Conservation (phyloP, 2,888 invertebrate genomes). For the Pseudoips prasinana region DNA sequence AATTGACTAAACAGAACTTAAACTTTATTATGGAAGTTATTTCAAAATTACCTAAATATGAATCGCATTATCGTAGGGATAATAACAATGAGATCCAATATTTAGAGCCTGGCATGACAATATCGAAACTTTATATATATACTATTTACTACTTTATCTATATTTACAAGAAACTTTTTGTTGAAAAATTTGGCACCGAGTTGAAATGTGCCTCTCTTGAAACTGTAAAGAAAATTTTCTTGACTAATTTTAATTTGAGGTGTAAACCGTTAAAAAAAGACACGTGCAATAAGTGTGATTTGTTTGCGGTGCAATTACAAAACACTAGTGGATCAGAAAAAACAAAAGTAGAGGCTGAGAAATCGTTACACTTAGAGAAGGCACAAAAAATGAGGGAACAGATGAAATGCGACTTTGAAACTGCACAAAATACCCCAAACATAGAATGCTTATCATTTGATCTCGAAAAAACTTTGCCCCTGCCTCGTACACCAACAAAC, state of each 20-base stretch:
- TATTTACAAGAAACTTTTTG: no score
- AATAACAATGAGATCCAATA: slow-evolving; percentile 12
- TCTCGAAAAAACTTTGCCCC: slow-evolving; percentile 13
- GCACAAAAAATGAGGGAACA: slow-evolving; percentile 8
- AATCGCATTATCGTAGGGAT: slow-evolving; percentile 17
- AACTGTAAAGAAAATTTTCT: no score
- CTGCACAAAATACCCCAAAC: slow-evolving; percentile 2
- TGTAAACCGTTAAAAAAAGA: no score
- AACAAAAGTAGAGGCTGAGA: slow-evolving; percentile 5
- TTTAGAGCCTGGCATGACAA: slow-evolving; percentile 7
- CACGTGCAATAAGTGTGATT: no score
- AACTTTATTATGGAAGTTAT: slow-evolving; percentile 15
- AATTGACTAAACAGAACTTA: slow-evolving; percentile 11
- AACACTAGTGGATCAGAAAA: no score
- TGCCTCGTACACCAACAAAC: slow-evolving; percentile 12
- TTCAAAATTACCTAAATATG: slow-evolving; percentile 16
- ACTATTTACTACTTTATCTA: no score
- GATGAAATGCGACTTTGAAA: slow-evolving; percentile 2
- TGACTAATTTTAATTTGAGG: no score
- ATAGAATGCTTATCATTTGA: slow-evolving; percentile 12
- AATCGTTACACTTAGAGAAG: slow-evolving; percentile 7
- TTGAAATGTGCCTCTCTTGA: no score
- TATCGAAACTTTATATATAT: no score
- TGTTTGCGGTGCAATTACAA: no score
- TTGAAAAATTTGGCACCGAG: no score